phyloP scores from a whole-genome alignment of 2,113 vertebrate genomes.

The Monarcha castaneiventris region DNA sequence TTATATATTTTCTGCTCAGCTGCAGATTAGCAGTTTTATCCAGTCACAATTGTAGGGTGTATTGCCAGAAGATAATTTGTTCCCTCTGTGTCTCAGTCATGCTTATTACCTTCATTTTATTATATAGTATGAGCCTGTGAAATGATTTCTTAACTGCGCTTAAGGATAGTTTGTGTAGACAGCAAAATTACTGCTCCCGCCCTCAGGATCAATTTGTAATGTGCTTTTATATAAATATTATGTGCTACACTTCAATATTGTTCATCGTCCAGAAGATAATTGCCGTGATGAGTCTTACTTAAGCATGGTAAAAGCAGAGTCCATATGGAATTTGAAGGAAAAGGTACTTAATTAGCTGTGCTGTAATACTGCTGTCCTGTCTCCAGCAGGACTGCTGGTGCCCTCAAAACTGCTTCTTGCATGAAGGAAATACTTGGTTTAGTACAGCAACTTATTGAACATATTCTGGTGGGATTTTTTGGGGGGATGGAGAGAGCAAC shows the following conservation, averaged over 20 bases:
- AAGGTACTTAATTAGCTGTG: constrained; percentile 15
- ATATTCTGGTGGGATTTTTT: neutral
- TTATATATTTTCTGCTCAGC: constrained; percentile 37
- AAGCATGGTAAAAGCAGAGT: neutral
- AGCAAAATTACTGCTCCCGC: constrained; percentile 42
- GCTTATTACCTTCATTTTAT: constrained; percentile 63
- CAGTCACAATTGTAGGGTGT: constrained; percentile 5
- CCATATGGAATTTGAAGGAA: constrained; percentile 15
- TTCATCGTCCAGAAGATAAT: constrained; percentile 39
- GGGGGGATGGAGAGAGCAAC: neutral
- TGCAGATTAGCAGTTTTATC: constrained; percentile 41
- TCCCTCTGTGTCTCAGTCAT: constrained; percentile 52
- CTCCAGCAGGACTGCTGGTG: neutral
- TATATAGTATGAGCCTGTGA: constrained; percentile 29
- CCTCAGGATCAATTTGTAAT: constrained; percentile 55
- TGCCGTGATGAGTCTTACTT: constrained; percentile 14
- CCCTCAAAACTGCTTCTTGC: neutral
- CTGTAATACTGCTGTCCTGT: neutral
- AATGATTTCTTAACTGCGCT: constrained; percentile 55
- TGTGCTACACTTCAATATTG: constrained; percentile 17
- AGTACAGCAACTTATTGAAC: neutral
- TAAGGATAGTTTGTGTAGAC: constrained; percentile 51
- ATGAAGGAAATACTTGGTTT: neutral
- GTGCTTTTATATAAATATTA: constrained; percentile 47
- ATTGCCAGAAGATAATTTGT: constrained; percentile 58